Percentiles rank a stretch among this genome's conserved stretches.
These are phyloP conservation scores for Abrostola triplasia DNA, from an alignment of 2,888 invertebrate genomes.

Conservation along the genomic window DNA sequence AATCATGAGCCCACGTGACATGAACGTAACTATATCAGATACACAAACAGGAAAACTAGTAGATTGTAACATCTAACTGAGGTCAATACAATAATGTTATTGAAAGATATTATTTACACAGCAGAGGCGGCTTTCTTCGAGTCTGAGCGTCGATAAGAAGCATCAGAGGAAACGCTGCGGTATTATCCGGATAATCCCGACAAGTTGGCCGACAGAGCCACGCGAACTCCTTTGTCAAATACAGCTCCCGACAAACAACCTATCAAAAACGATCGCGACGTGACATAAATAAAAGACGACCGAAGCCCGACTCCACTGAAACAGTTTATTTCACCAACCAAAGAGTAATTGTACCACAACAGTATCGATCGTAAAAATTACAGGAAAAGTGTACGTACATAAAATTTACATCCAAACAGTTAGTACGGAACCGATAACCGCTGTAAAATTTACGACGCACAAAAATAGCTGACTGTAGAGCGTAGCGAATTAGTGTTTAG, in stretches of 20 bases:
- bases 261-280: constrained; percentile 59
- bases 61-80: constrained; percentile 17
- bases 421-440: constrained; percentile 48
- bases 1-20: neutral
- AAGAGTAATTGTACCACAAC: constrained; percentile 36
- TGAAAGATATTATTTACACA: constrained; percentile 66
- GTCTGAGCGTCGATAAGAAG: constrained; percentile 62
- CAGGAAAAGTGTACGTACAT: constrained; percentile 45
- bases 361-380: constrained; percentile 39
- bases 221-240: constrained; percentile 66
- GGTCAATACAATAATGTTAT: constrained; percentile 50
- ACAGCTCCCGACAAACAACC: constrained; percentile 61
- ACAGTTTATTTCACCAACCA: constrained; percentile 30
- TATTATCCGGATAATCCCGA: constrained; percentile 80
- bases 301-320: constrained; percentile 22
- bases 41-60: constrained; percentile 35
- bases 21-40: constrained; percentile 19
- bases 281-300: constrained; percentile 43
- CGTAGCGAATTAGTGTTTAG: constrained; percentile 52
- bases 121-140: constrained; percentile 56
- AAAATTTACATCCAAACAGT: constrained; percentile 49
- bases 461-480: constrained; percentile 51
- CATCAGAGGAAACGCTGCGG: constrained; percentile 68
- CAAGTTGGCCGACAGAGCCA: constrained; percentile 69
- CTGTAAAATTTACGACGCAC: constrained; percentile 49